phyloP scores from a whole-genome alignment of 2,797 vertebrate genomes.

The Xenentodon cancila region DNA sequence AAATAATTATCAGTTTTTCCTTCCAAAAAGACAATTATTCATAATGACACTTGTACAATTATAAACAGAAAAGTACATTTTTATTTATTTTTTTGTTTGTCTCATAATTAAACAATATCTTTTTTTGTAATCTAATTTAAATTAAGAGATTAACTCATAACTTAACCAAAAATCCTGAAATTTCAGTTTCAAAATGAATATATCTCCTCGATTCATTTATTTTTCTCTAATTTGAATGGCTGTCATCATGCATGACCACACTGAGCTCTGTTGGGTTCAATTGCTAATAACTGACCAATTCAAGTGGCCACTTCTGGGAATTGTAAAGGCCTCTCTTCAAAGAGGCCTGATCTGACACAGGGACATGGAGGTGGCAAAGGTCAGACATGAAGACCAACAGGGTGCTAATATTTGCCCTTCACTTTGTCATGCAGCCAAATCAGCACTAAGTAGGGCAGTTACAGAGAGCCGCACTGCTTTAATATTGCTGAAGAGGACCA shows the following conservation, averaged over 20 bases:
- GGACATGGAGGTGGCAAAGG: conserved; percentile 62
- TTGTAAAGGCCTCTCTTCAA: conserved; percentile 71
- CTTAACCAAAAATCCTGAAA: too few relatives aligned
- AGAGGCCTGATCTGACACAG: conserved; percentile 63
- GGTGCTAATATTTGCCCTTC: conserved; percentile 56
- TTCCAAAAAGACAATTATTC: too few relatives aligned
- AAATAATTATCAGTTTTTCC: too few relatives aligned
- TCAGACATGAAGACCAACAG: conserved; percentile 63
- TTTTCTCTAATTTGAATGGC: conserved; percentile 20
- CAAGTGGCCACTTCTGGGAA: conserved; percentile 76
- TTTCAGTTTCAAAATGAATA: neutral
- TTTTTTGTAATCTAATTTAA: too few relatives aligned
- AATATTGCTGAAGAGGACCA: neutral
- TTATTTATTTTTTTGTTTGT: too few relatives aligned
- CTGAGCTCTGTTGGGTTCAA: conserved; percentile 28
- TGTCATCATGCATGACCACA: conserved; percentile 33
- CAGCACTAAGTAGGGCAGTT: conserved; percentile 11
- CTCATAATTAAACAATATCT: too few relatives aligned
- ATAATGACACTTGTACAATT: too few relatives aligned
- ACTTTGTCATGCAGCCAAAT: conserved; percentile 37
- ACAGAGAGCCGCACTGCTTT: neutral
- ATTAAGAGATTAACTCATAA: too few relatives aligned
- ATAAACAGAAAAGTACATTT: too few relatives aligned
- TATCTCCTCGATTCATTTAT: conserved; percentile 4
- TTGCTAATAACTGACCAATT: conserved; percentile 69